phyloP scores from a whole-genome alignment of 2,888 invertebrate genomes.

The Nephrotoma appendiculata region DNA sequence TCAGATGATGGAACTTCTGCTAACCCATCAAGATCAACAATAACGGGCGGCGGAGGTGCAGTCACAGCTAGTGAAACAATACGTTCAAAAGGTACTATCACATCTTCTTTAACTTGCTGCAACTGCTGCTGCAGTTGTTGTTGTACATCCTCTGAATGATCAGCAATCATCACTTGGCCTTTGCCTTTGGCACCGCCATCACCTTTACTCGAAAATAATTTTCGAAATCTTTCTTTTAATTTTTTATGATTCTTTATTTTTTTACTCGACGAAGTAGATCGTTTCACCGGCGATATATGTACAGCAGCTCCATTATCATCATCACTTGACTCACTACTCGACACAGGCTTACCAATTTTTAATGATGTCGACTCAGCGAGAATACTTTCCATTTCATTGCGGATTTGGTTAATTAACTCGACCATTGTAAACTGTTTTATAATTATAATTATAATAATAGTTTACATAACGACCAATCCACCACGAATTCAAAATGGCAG shows the following conservation, averaged over 20 bases:
- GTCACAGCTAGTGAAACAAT: conserved; percentile 18
- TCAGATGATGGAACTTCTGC: conserved; percentile 12
- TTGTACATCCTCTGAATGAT: conserved; percentile 37
- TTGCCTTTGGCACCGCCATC: conserved; percentile 57
- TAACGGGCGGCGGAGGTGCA: conserved; percentile 11
- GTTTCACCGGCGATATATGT: neutral
- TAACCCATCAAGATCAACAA: no score
- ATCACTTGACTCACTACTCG: conserved; percentile 14
- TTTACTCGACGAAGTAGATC: conserved; percentile 12
- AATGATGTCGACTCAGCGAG: conserved; percentile 37
- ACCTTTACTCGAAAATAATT: conserved; percentile 52
- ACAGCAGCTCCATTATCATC: conserved; percentile 19
- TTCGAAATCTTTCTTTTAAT: conserved; percentile 51
- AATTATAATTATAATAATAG: no score
- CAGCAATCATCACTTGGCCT: conserved; percentile 56
- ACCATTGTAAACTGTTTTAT: conserved; percentile 45
- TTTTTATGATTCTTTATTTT: conserved; percentile 43
- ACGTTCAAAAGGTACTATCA: conserved; percentile 18
- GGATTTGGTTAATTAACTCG: conserved; percentile 40
- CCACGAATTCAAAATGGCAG: no score
- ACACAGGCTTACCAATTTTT: conserved; percentile 10
- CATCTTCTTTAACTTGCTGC: conserved; percentile 26
- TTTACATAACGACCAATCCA: no score
- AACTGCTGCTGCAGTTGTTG: conserved; percentile 8
- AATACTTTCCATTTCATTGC: conserved; percentile 32